Evolutionary conservation across 2,888 invertebrate species (phyloP).

Genomic region (Microchrysa polita): DNA sequence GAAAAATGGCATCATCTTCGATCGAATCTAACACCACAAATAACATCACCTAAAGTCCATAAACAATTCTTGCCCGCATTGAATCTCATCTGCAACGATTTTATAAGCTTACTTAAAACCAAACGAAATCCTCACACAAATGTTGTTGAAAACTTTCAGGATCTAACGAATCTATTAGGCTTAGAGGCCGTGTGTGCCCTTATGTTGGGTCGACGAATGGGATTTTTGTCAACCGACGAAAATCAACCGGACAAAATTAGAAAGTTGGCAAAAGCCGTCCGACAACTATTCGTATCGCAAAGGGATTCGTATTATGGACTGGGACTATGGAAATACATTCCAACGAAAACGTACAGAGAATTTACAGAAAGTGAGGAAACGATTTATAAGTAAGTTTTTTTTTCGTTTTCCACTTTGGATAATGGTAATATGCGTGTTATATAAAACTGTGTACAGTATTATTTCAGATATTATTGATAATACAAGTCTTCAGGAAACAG

Average conservation of each 20-base stretch:
- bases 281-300: slow-evolving; percentile 79
- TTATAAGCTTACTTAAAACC: slow-evolving; percentile 72
- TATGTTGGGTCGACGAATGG: slow-evolving; percentile 81
- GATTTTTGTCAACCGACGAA: slow-evolving; percentile 70
- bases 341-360: slow-evolving; percentile 76
- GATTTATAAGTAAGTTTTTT: slow-evolving; percentile 76
- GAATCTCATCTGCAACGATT: slow-evolving; percentile 80
- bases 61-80: slow-evolving; percentile 78
- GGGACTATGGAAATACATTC: slow-evolving; percentile 83
- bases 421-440: not conserved
- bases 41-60: slow-evolving; percentile 80
- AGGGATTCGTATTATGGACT: slow-evolving; percentile 85
- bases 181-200: slow-evolving; percentile 83
- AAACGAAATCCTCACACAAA: slow-evolving; percentile 67
- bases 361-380: slow-evolving; percentile 79
- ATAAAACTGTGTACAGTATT: slow-evolving; percentile 67
- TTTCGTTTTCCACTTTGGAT: no score
- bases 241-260: slow-evolving; percentile 69
- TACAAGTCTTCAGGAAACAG: slow-evolving; percentile 67
- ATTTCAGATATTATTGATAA: slow-evolving; percentile 81
- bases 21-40: slow-evolving; percentile 75
- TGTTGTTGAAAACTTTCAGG: slow-evolving; percentile 74
- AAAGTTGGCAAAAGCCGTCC: slow-evolving; percentile 76
- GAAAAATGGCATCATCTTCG: slow-evolving; percentile 81
- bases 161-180: slow-evolving; percentile 80